Base-by-base conservation (phyloP, 2,113 vertebrate genomes). In the Pseudorectes ferrugineus region DNA sequence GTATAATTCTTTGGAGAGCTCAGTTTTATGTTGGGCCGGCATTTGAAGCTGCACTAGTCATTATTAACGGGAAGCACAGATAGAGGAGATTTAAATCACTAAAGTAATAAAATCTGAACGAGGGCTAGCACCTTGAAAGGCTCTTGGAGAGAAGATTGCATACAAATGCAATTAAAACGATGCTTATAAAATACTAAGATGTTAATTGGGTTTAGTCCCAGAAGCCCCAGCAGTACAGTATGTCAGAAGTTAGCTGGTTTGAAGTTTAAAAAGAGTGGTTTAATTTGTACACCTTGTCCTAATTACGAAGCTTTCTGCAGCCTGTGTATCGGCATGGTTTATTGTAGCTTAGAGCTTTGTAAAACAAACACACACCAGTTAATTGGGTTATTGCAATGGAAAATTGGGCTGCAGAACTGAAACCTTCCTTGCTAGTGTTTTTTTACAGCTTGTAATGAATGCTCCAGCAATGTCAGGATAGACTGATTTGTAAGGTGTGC, bases 241-340 rank as follows among this genome's bases (percentile, higher is more conserved):
- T 98, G 98, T 98, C 98, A 98, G 98, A 98, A 98, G 98, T 98
- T 98, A 98, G 98, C 98, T 98, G 97, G 98, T 98, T 98, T 98
- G 98, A 98, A 98, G 98, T 98, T 98, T 98, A 98, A 98, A 98
- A 98, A 98, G 98, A 98, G 98, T 98, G 97, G 98, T 98, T 98
- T 98, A 98, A 98, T 98, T 98, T 98, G 98, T 98, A 98, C 98
- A 98, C 98, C 98, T 98, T 98, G 98, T 98, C 98, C 98, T 98
- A 98, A 98, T 98, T 98, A 98, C 97, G 88, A 97, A 97, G 98
- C 98, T 98, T 98, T 98, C 97, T 98, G 97, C 98, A 98, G 98
- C 98, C 98, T 96, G 85, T 93, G 96, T 98, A 98, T 98, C 98
- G 97, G 98, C 97, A 98, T 98, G 97, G 98, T 98, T 98, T 98